A percentile compares a stretch with the other conserved stretches of the same genome.
phyloP scores from a whole-genome alignment of 2,113 vertebrate genomes.

The Myotis davidii region DNA sequence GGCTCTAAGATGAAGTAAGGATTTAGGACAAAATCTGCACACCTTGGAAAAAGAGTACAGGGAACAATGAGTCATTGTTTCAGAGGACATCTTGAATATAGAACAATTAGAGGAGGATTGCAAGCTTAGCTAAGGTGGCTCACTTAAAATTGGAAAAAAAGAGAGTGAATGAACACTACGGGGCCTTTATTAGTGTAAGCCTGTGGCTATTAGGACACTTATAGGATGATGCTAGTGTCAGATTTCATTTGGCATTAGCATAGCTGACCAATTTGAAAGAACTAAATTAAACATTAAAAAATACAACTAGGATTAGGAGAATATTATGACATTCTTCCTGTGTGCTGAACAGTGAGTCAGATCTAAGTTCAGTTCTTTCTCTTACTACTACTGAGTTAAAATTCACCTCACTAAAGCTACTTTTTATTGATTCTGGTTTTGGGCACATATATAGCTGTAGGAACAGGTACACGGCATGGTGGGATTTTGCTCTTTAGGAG shows the following conservation, averaged over 20 bases:
- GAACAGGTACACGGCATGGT: neutral
- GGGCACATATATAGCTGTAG: neutral
- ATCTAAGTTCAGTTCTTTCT: neutral
- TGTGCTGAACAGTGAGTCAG: neutral
- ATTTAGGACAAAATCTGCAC: constrained; percentile 62
- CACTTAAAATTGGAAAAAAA: constrained; percentile 50
- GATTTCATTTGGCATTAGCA: constrained; percentile 14
- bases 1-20: constrained; percentile 56
- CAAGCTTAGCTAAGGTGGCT: constrained; percentile 1
- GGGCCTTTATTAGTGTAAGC: neutral
- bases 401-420: neutral
- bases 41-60: constrained; percentile 55
- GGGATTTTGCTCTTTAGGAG: neutral
- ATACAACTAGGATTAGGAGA: neutral
- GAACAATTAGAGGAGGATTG: constrained; percentile 63
- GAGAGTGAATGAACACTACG: neutral
- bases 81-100: constrained; percentile 60
- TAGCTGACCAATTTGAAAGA: constrained; percentile 7
- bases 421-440: constrained; percentile 3
- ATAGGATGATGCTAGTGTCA: neutral
- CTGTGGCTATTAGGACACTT: neutral
- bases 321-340: neutral
- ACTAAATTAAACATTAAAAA: constrained; percentile 35
- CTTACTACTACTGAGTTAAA: constrained; percentile 10
- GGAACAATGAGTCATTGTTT: constrained; percentile 74